Conservation (phyloP, 2,888 invertebrate genomes). For the Mystacides longicornis region DNA sequence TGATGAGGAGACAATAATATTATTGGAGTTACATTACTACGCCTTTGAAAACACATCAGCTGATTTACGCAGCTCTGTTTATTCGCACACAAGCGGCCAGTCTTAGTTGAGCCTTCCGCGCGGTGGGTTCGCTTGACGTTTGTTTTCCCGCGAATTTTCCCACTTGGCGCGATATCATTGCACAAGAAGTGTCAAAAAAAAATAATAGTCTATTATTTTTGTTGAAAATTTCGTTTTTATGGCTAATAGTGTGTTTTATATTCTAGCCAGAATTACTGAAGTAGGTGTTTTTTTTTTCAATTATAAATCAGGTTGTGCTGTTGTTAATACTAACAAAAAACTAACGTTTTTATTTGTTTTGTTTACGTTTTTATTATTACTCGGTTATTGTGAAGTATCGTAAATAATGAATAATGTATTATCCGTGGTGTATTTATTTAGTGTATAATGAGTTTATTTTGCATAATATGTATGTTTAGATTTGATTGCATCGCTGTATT, state of each 20-base stretch:
- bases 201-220: not conserved
- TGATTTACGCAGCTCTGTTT: not conserved
- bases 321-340: not conserved
- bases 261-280: not conserved
- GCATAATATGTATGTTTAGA: no score
- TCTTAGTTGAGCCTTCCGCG: not conserved
- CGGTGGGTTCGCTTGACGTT: not conserved
- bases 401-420: no score
- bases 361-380: no score
- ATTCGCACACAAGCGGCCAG: not conserved
- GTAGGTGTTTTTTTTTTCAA: not conserved
- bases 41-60: no score
- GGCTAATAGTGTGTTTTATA: not conserved
- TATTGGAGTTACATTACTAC: no score
- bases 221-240: not conserved
- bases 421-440: no score
- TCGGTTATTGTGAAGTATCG: no score
- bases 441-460: no score
- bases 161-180: not conserved
- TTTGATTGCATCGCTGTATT: no score
- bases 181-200: not conserved
- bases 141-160: not conserved
- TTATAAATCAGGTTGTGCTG: not conserved
- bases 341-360: no score
- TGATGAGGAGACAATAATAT: no score